A percentile compares a stretch with the other conserved stretches of the same genome.
phyloP scores from a whole-genome alignment of 2,888 invertebrate species.

The Diogma glabrata region DNA sequence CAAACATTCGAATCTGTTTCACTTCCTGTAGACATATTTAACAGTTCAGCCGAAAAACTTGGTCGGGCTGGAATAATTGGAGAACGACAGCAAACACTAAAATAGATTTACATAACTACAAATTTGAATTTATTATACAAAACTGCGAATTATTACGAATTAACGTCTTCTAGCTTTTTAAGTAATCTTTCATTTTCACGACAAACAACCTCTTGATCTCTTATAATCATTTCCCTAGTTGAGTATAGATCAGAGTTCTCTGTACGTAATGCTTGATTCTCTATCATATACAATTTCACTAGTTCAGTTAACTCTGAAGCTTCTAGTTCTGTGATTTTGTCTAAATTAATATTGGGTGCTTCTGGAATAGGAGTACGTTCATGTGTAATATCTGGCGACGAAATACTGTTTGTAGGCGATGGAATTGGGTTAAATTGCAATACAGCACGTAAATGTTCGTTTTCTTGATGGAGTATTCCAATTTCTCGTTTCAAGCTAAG shows the following conservation, averaged over 20 bases:
- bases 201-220: constrained; percentile 84
- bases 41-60: constrained; percentile 50
- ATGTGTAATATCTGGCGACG: neutral
- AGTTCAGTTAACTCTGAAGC: constrained; percentile 72
- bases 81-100: constrained; percentile 69
- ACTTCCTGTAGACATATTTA: constrained; percentile 26
- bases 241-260: constrained; percentile 80
- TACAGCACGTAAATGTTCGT: constrained; percentile 71
- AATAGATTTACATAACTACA: no score
- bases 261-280: constrained; percentile 62
- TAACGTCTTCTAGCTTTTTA: constrained; percentile 79
- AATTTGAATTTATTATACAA: no score
- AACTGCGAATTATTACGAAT: no score
- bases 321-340: constrained; percentile 61
- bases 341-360: constrained; percentile 53
- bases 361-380: constrained; percentile 13
- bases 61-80: constrained; percentile 70
- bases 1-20: constrained; percentile 48
- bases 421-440: constrained; percentile 27
- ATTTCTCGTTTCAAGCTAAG: constrained; percentile 81
- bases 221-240: constrained; percentile 63
- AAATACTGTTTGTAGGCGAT: neutral
- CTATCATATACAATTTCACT: constrained; percentile 72
- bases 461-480: constrained; percentile 72
- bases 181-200: constrained; percentile 81